Conservation (phyloP, 2,888 invertebrate genomes). For the Agriopis leucophaearia region DNA sequence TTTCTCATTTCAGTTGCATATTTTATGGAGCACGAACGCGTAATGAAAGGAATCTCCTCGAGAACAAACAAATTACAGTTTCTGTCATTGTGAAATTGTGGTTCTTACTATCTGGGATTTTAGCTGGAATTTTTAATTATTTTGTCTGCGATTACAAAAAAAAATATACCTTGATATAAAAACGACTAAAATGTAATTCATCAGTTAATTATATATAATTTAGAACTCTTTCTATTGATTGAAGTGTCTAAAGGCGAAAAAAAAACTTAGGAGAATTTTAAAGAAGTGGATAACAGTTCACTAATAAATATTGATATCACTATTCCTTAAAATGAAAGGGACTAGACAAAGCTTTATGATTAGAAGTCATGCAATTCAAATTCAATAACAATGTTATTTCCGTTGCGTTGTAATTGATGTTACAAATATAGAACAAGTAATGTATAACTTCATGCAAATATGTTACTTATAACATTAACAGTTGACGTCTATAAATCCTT, state of each 20-base stretch:
- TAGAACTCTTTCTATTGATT: not conserved
- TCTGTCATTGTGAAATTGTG: constrained; percentile 60
- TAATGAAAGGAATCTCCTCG: constrained; percentile 79
- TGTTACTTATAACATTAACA: too few relatives aligned
- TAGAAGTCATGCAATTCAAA: constrained; percentile 64
- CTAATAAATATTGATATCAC: constrained; percentile 9
- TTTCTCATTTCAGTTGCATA: constrained; percentile 85
- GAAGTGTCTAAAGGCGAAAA: not conserved
- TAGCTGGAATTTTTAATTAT: not conserved
- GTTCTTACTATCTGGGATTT: constrained; percentile 29
- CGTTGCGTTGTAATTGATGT: not conserved
- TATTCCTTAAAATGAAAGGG: constrained; percentile 3
- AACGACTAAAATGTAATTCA: not conserved
- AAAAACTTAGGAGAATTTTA: not conserved
- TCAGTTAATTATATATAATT: not conserved
- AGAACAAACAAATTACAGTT: constrained; percentile 77
- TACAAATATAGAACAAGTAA: constrained; percentile 10
- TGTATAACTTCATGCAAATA: not conserved
- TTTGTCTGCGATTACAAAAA: not conserved
- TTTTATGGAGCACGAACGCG: constrained; percentile 79
- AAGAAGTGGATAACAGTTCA: not conserved
- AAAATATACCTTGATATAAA: not conserved
- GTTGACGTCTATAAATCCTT: too few relatives aligned
- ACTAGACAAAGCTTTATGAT: constrained; percentile 53
- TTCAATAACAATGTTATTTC: constrained; percentile 50